Conservation (phyloP, 2,797 vertebrate species). For the Anniella stebbinsi region DNA sequence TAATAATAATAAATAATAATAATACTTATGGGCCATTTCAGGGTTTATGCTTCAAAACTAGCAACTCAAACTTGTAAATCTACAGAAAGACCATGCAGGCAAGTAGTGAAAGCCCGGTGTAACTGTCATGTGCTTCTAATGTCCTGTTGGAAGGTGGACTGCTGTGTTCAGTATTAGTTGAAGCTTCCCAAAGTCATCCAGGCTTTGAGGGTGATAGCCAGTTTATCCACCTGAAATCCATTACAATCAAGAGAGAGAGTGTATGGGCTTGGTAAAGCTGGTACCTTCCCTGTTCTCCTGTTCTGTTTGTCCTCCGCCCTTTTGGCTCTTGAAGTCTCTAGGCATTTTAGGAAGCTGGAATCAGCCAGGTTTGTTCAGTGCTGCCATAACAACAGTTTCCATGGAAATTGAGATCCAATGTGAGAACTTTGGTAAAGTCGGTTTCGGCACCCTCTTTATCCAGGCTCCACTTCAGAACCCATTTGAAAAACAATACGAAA, state of each 20-base stretch:
- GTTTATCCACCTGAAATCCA: background rate
- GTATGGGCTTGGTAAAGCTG: background rate
- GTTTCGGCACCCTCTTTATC: slow-evolving; percentile 17
- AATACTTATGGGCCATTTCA: background rate
- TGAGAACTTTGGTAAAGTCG: slow-evolving; percentile 60
- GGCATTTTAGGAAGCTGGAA: slow-evolving; percentile 71
- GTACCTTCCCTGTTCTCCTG: slow-evolving; percentile 2
- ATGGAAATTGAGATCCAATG: slow-evolving; percentile 72
- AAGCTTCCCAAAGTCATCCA: background rate
- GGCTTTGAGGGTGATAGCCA: background rate
- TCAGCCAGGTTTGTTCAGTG: slow-evolving; percentile 47
- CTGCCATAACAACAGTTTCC: slow-evolving; percentile 77
- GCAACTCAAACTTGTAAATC: slow-evolving; percentile 7
- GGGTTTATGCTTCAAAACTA: background rate
- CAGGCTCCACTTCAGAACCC: background rate
- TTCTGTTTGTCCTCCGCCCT: slow-evolving; percentile 48
- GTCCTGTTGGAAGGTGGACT: background rate
- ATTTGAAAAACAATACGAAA: background rate
- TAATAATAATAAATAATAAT: no score
- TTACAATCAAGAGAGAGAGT: background rate
- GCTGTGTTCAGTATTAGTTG: background rate
- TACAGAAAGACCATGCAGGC: background rate
- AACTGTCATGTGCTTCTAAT: background rate
- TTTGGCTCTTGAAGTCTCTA: slow-evolving; percentile 56
- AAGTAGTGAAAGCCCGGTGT: background rate